A percentile compares a stretch with the other conserved stretches of the same genome.
phyloP scores from a whole-genome alignment of 2,888 invertebrate species.

The Lasioglossum malachurum region DNA sequence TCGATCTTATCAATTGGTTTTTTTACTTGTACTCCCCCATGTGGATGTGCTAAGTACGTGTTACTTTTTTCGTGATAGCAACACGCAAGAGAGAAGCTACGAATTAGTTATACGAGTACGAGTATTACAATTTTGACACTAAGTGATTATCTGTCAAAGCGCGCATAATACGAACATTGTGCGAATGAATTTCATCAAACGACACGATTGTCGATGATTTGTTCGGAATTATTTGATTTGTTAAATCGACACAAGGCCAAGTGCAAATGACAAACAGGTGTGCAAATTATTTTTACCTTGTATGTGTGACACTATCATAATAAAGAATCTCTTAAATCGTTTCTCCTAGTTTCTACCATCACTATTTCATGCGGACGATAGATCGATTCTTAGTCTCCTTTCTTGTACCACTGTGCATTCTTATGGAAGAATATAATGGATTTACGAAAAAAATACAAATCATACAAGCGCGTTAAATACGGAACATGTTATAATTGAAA shows the following conservation, averaged over 20 bases:
- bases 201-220: not conserved
- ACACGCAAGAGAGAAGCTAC: not conserved
- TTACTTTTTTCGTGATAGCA: not conserved
- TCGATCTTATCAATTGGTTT: slow-evolving; percentile 8
- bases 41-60: not conserved
- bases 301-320: slow-evolving; percentile 20
- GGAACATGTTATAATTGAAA: slow-evolving; percentile 27
- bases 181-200: not conserved
- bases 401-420: not conserved
- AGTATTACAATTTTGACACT: not conserved
- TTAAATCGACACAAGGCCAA: not conserved
- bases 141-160: not conserved
- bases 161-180: not conserved
- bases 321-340: slow-evolving; percentile 32
- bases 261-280: not conserved
- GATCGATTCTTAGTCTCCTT: not conserved
- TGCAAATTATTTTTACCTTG: slow-evolving; percentile 50
- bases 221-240: not conserved
- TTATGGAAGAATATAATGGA: not conserved
- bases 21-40: not conserved
- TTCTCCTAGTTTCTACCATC: slow-evolving; percentile 23
- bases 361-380: not conserved
- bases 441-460: slow-evolving; percentile 1
- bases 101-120: not conserved
- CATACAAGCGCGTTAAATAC: slow-evolving; percentile 20